phyloP scores from a whole-genome alignment of 2,113 vertebrate species.

The Chloropsis cyanopogon region DNA sequence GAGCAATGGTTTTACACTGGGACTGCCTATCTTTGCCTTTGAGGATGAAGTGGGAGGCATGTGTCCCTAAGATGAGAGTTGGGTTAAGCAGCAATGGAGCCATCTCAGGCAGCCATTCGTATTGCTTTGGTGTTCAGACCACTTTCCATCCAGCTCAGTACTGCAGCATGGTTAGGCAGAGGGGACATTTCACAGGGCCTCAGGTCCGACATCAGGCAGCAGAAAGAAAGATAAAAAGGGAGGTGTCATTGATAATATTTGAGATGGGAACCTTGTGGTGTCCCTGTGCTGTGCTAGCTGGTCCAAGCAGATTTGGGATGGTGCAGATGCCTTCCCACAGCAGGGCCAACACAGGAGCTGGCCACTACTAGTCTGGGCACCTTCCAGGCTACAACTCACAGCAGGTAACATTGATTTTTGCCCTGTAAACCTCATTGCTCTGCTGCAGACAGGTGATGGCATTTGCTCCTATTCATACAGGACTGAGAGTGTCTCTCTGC shows the following conservation, averaged over 20 bases:
- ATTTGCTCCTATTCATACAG: neutral
- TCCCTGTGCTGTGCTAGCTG: neutral
- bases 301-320: neutral
- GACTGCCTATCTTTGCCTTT: neutral
- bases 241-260: neutral
- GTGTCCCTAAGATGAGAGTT: neutral
- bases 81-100: neutral
- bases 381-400: neutral
- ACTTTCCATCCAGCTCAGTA: neutral
- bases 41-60: neutral
- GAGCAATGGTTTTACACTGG: neutral
- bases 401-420: neutral
- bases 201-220: neutral
- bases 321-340: fast-evolving
- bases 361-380: neutral
- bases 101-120: neutral
- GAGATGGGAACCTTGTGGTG: neutral
- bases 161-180: fast-evolving
- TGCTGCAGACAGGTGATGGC: neutral
- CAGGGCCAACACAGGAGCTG: neutral
- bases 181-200: neutral
- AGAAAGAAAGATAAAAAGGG: neutral
- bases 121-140: neutral
- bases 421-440: neutral
- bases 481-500: neutral